Evolutionary conservation across 2,113 vertebrate genomes (phyloP).

Genomic region (Dolichotis patagonum): DNA sequence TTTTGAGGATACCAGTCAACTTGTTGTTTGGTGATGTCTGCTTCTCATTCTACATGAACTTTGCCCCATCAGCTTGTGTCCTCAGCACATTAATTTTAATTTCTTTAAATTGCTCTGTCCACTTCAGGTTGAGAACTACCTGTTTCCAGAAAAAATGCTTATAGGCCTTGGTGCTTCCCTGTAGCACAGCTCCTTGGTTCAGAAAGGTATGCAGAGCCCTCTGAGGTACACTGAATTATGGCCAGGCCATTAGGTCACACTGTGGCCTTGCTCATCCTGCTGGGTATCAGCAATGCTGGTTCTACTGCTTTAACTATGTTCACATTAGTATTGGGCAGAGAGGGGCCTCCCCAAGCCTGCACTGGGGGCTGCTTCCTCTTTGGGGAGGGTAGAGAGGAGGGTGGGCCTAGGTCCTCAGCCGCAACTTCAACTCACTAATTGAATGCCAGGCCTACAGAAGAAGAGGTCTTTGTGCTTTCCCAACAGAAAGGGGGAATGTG

Average conservation of each 20-base stretch:
- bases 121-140: background rate
- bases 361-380: rapidly evolving
- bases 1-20: background rate
- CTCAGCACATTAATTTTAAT: background rate
- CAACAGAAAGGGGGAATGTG: rapidly evolving
- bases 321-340: rapidly evolving
- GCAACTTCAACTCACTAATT: rapidly evolving
- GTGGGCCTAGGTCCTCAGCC: rapidly evolving
- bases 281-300: rapidly evolving
- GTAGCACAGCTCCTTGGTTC: background rate
- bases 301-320: rapidly evolving
- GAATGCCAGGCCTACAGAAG: background rate
- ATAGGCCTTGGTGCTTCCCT: rapidly evolving
- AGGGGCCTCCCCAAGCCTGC: background rate
- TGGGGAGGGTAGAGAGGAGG: background rate
- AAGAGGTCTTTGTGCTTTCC: rapidly evolving
- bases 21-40: rapidly evolving
- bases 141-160: background rate
- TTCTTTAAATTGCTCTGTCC: background rate
- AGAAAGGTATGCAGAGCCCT: rapidly evolving
- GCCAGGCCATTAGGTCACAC: background rate
- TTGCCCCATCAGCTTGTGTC: background rate
- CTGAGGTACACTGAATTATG: background rate
- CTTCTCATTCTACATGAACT: rapidly evolving
- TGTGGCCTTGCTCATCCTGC: rapidly evolving